Conservation (phyloP, 2,888 invertebrate species). For the Drosophila kambysellisi region DNA sequence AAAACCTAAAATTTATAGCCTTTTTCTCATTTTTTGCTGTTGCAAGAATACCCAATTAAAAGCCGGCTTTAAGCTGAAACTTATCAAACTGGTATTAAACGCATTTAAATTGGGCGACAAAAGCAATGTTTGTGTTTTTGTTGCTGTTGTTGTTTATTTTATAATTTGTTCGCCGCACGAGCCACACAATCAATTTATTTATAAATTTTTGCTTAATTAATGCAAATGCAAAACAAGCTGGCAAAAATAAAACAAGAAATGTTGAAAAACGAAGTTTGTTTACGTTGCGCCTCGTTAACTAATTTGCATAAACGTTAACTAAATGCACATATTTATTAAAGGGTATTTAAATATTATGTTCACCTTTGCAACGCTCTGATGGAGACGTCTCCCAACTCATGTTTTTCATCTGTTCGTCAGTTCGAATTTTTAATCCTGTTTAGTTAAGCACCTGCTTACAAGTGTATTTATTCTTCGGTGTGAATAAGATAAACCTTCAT, state of each 20-base stretch:
- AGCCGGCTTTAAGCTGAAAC: constrained; percentile 46
- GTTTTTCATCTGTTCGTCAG: background rate
- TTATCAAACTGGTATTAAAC: constrained; percentile 66
- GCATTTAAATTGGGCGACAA: constrained; percentile 57
- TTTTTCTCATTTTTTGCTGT: constrained; percentile 3
- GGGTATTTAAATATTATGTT: background rate
- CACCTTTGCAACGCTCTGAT: background rate
- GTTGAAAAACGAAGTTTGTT: constrained; percentile 26
- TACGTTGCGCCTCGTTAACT: constrained; percentile 25
- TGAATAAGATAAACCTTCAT: background rate
- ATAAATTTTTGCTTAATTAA: constrained; percentile 71
- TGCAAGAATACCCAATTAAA: constrained; percentile 44
- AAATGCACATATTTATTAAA: constrained; percentile 20
- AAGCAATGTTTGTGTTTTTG: constrained; percentile 14
- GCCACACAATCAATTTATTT: constrained; percentile 72
- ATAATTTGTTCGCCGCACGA: constrained; percentile 43
- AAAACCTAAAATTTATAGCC: constrained; percentile 26
- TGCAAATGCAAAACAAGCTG: constrained; percentile 57
- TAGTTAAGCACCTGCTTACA: background rate
- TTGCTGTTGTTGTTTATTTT: constrained; percentile 8
- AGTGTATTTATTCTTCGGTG: background rate
- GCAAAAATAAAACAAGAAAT: constrained; percentile 10
- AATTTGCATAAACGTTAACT: constrained; percentile 47
- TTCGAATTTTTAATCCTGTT: background rate
- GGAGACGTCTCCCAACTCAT: background rate